A percentile compares a stretch with the other conserved stretches of the same genome.
phyloP scores from a whole-genome alignment of 1,140 invertebrate genomes.

The Dermatophagoides farinae region DNA sequence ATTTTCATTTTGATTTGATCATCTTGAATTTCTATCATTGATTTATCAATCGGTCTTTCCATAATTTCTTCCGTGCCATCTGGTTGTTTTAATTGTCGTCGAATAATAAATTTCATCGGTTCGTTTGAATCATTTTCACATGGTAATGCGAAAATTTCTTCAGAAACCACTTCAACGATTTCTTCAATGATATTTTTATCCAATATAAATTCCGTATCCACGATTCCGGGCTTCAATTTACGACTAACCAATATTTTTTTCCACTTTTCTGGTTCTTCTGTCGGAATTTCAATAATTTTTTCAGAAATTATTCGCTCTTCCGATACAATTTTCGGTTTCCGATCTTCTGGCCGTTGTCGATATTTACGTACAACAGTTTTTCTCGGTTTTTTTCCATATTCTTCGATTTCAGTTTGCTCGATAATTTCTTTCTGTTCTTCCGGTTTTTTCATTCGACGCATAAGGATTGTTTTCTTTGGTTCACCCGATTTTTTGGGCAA shows the following conservation, averaged over 20 bases:
- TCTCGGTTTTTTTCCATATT: neutral
- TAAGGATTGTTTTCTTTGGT: neutral
- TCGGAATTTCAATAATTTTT: slow-evolving; percentile 3
- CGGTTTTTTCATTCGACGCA: neutral
- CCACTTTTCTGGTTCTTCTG: neutral
- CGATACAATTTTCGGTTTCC: no score
- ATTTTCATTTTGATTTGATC: no score
- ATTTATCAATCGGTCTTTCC: no score
- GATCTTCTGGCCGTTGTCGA: neutral
- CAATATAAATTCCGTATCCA: no score
- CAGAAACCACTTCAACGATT: neutral
- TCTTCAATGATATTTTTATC: no score
- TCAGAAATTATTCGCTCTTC: neutral
- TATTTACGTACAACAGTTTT: neutral
- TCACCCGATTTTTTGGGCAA: neutral
- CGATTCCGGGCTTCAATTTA: no score
- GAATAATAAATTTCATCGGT: neutral
- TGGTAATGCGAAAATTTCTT: no score
- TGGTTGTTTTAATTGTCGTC: neutral
- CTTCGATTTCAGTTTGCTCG: no score
- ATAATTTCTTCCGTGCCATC: no score
- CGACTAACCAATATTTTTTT: no score
- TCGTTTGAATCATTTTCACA: neutral
- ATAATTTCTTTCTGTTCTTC: neutral
- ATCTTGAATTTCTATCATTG: no score